Percentiles rank a stretch among this genome's conserved stretches.
Conservation (phyloP, 1,140 invertebrate species). For the Macrostomum lignano region DNA sequence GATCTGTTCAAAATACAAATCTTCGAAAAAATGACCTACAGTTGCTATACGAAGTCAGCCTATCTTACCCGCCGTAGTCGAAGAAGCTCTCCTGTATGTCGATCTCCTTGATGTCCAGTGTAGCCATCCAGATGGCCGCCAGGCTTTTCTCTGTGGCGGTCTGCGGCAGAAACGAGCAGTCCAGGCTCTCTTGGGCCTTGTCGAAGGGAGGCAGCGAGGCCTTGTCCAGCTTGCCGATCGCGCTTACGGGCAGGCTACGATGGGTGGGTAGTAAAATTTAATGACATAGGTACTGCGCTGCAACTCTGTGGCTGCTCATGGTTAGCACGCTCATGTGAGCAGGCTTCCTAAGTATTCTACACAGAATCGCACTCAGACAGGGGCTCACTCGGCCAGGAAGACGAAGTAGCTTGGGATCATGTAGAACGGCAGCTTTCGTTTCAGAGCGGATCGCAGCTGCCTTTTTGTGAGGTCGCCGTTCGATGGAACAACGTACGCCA, state of each 20-base stretch:
- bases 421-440: constrained; percentile 30
- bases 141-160: constrained; percentile 23
- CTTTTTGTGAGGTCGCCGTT: constrained; percentile 17
- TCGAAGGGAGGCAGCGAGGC: too few relatives aligned
- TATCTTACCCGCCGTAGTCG: constrained; percentile 26
- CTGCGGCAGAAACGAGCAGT: constrained; percentile 14
- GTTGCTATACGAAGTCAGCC: too few relatives aligned
- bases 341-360: too few relatives aligned
- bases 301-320: too few relatives aligned
- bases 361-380: too few relatives aligned
- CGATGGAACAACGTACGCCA: constrained; percentile 30
- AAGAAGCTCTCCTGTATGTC: constrained; percentile 30
- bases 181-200: constrained; percentile 11
- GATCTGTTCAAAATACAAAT: too few relatives aligned
- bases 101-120: constrained; percentile 18
- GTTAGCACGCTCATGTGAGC: too few relatives aligned
- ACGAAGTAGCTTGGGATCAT: constrained; percentile 32
- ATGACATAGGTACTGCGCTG: too few relatives aligned
- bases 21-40: too few relatives aligned
- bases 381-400: constrained; percentile 27
- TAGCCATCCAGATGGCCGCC: constrained; percentile 21
- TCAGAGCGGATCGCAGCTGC: constrained; percentile 24
- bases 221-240: constrained; percentile 10
- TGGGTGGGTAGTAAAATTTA: too few relatives aligned
- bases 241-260: constrained; percentile 9